Conservation (phyloP, 2,797 vertebrate species). For the Myotis planiceps region DNA sequence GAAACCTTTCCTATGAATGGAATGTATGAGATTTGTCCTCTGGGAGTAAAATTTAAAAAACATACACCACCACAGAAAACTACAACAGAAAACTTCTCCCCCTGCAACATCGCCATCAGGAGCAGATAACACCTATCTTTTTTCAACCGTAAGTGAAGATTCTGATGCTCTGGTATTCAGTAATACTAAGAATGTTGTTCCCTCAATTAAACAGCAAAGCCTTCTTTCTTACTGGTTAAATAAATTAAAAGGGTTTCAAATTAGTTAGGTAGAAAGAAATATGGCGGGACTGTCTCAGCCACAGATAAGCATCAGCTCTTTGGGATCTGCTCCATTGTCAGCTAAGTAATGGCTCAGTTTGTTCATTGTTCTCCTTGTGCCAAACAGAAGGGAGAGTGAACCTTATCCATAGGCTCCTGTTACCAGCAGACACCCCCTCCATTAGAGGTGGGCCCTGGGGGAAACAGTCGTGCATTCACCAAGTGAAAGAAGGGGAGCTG, state of each 20-base stretch:
- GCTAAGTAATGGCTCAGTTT: conserved; percentile 82
- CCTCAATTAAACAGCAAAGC: conserved; percentile 53
- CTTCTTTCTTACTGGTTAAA: conserved; percentile 78
- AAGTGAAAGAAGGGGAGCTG: conserved; percentile 71
- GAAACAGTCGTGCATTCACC: conserved; percentile 51
- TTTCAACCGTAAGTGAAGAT: conserved; percentile 74
- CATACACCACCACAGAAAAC: not conserved
- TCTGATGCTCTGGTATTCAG: conserved; percentile 64
- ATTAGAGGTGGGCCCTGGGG: conserved; percentile 56
- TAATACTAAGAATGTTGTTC: conserved; percentile 64
- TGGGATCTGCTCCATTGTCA: conserved; percentile 79
- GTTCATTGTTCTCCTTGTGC: conserved; percentile 73
- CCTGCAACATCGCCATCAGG: not conserved
- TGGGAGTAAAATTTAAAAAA: not conserved
- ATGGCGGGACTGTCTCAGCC: conserved; percentile 68
- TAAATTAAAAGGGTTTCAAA: conserved; percentile 75
- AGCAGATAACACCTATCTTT: not conserved
- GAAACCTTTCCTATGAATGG: conserved; percentile 59
- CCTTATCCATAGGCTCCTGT: conserved; percentile 80
- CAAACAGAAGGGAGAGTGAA: conserved; percentile 78
- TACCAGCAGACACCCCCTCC: conserved; percentile 70
- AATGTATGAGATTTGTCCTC: conserved; percentile 32
- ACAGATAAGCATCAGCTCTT: conserved; percentile 84
- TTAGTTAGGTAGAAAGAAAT: conserved; percentile 79
- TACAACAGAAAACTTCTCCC: not conserved